Evolutionary conservation across 2,113 vertebrate species (phyloP).

Genomic region (Neolamprologus sp.): DNA sequence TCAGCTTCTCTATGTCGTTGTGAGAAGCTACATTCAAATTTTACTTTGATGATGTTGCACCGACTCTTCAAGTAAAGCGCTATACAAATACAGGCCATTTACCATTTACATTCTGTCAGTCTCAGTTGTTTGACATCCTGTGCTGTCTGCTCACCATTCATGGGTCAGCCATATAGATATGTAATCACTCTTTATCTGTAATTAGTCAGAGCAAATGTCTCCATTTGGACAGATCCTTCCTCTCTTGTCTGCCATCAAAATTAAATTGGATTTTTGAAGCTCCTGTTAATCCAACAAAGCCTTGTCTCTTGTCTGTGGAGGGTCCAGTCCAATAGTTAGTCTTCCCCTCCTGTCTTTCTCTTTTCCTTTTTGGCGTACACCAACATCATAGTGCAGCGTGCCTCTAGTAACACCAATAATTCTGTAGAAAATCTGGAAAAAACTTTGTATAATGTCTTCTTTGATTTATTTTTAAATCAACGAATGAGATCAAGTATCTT

Average conservation of each 20-base stretch:
- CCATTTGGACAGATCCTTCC: slow-evolving; percentile 18
- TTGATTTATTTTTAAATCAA: not conserved
- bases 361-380: not conserved
- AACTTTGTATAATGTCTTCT: not conserved
- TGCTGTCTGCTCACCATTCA: not conserved
- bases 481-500: not conserved
- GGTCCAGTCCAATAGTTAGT: not conserved
- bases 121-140: not conserved
- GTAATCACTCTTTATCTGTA: slow-evolving; percentile 43
- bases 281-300: slow-evolving; percentile 44
- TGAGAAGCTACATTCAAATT: not conserved
- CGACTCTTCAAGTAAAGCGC: not conserved
- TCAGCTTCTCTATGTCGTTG: not conserved
- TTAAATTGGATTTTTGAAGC: slow-evolving; percentile 13
- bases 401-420: not conserved
- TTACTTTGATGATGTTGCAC: not conserved
- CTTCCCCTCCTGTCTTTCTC: not conserved
- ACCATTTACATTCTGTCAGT: not conserved
- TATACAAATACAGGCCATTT: not conserved
- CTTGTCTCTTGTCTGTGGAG: slow-evolving; percentile 29
- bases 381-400: not conserved
- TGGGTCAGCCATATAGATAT: not conserved
- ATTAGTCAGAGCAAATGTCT: slow-evolving; percentile 19
- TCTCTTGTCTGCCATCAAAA: not conserved
- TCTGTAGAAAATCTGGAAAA: not conserved